phyloP scores from a whole-genome alignment of 2,113 vertebrate genomes.

The Beaufortia kweichowensis region DNA sequence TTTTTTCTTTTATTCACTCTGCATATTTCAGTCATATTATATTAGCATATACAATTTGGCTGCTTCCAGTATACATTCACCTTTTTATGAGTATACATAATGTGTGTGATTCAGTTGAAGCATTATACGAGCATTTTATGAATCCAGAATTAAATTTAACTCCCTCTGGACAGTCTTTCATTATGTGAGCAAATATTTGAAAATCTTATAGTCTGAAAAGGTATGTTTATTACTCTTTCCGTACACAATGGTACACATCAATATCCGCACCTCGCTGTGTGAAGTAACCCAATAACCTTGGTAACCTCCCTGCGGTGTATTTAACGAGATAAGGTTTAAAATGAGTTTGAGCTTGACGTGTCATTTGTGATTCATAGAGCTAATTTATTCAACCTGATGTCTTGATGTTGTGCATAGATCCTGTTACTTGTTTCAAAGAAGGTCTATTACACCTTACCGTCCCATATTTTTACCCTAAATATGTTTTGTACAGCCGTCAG shows the following conservation, averaged over 20 bases:
- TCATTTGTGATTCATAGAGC: neutral
- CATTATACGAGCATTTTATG: constrained; percentile 13
- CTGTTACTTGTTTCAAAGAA: neutral
- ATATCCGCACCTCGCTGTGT: neutral
- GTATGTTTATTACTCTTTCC: constrained; percentile 1
- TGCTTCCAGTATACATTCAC: neutral
- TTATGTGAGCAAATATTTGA: constrained; percentile 14
- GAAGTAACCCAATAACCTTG: neutral
- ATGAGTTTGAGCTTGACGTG: constrained; percentile 7
- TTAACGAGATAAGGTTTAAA: neutral
- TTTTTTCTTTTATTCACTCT: neutral
- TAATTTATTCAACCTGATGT: neutral
- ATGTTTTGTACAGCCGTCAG: neutral
- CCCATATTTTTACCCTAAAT: neutral
- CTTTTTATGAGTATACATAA: neutral
- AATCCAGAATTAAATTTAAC: constrained; percentile 6
- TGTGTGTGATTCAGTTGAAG: neutral
- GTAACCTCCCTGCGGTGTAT: neutral
- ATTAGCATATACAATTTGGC: neutral
- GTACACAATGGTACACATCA: neutral
- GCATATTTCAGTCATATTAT: neutral
- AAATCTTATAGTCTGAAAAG: neutral
- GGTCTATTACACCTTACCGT: neutral
- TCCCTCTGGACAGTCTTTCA: neutral
- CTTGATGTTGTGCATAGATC: neutral